A percentile compares a stretch with the other conserved stretches of the same genome.
These are phyloP conservation scores for Eulithis prunata DNA, from an alignment of 2,888 invertebrate species.

Conservation along the genomic window DNA sequence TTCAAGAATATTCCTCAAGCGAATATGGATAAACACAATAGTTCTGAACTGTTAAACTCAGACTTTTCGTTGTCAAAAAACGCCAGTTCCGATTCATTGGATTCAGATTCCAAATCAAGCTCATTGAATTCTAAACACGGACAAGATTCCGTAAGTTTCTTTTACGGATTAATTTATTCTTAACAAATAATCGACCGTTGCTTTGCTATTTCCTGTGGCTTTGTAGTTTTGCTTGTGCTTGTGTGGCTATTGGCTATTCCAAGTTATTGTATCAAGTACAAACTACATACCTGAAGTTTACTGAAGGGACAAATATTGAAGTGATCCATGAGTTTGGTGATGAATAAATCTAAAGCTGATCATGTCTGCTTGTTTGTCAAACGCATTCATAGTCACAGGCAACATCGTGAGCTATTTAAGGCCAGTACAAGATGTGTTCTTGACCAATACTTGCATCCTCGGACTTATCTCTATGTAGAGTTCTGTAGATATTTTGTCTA, in stretches of 20 bases:
- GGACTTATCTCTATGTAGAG: too few relatives aligned
- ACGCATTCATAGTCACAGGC: constrained; percentile 67
- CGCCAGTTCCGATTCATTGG: constrained; percentile 91
- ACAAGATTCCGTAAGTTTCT: constrained; percentile 90
- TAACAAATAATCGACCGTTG: constrained; percentile 48
- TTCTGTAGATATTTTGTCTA: too few relatives aligned
- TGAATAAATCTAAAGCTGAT: constrained; percentile 63
- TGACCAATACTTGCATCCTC: too few relatives aligned
- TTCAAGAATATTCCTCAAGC: not conserved
- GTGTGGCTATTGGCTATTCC: constrained; percentile 7
- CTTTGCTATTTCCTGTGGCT: constrained; percentile 65
- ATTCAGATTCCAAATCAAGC: constrained; percentile 93
- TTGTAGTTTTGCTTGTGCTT: constrained; percentile 36
- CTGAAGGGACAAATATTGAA: not conserved
- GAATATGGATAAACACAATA: constrained; percentile 87
- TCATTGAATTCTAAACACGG: constrained; percentile 93
- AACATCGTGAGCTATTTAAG: constrained; percentile 64
- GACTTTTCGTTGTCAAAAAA: constrained; percentile 89
- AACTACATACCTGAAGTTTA: too few relatives aligned
- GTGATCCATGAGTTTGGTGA: constrained; percentile 40
- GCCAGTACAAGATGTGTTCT: constrained; percentile 54
- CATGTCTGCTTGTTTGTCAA: constrained; percentile 77
- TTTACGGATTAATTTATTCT: constrained; percentile 54
- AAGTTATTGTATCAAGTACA: not conserved
- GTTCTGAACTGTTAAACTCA: constrained; percentile 86